Percentiles rank a stretch among this genome's conserved stretches.
These are phyloP conservation scores for Ifrita kowaldi DNA, from an alignment of 2,113 vertebrate species.

Conservation along the genomic window DNA sequence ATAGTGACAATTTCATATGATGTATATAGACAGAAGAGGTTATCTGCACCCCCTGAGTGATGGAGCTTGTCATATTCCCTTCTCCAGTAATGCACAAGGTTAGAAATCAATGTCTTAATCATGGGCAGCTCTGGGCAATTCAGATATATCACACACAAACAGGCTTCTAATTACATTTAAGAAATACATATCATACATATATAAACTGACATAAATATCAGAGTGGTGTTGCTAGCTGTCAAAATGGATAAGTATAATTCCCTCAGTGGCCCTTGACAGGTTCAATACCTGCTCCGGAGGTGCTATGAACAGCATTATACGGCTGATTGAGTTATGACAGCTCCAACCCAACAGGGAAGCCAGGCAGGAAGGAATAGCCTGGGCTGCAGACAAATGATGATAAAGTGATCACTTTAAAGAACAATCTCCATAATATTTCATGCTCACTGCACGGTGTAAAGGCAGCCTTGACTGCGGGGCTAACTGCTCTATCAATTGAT, in stretches of 20 bases:
- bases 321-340: slow-evolving; percentile 99
- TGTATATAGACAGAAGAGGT: slow-evolving; percentile 58
- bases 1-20: slow-evolving; percentile 70
- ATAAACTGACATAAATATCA: slow-evolving; percentile 86
- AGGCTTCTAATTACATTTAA: slow-evolving; percentile 71
- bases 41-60: slow-evolving; percentile 57
- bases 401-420: slow-evolving; percentile 99
- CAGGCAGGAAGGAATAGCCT: slow-evolving; percentile 77
- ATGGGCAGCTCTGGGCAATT: slow-evolving; percentile 60
- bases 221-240: slow-evolving; percentile 82
- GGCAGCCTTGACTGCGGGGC: slow-evolving; percentile 81
- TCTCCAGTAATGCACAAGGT: slow-evolving; percentile 53
- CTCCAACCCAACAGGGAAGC: slow-evolving; percentile 86
- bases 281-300: slow-evolving; percentile 73
- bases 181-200: slow-evolving; percentile 77
- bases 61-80: slow-evolving; percentile 71
- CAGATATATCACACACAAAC: slow-evolving; percentile 68
- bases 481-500: slow-evolving; percentile 99
- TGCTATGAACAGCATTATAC: slow-evolving; percentile 79
- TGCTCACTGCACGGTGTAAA: slow-evolving; percentile 84
- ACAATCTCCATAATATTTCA: slow-evolving; percentile 99
- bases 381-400: slow-evolving; percentile 97
- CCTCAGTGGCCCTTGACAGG: slow-evolving; percentile 82
- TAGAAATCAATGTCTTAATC: slow-evolving; percentile 73
- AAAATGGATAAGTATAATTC: slow-evolving; percentile 83